A percentile compares a stretch with the other conserved stretches of the same genome.
These are phyloP conservation scores for Scolopax rusticola DNA, from an alignment of 2,797 vertebrate species.

Conservation along the genomic window DNA sequence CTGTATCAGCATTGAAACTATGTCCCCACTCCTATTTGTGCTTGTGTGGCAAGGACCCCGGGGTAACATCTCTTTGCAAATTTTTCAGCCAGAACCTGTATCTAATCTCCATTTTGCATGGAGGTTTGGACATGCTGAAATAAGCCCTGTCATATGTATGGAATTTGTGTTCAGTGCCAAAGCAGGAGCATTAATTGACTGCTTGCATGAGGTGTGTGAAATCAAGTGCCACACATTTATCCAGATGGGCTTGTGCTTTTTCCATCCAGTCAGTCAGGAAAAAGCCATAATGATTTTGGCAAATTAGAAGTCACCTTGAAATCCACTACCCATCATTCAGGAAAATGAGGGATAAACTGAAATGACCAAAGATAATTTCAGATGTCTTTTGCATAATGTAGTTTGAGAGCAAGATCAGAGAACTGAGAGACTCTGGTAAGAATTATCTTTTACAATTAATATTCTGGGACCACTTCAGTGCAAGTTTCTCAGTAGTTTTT, in stretches of 20 bases:
- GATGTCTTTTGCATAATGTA: conserved; percentile 34
- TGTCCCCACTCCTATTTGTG: not conserved
- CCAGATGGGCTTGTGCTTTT: not conserved
- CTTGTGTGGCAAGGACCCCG: not conserved
- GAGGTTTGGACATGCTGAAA: not conserved
- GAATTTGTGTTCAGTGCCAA: not conserved
- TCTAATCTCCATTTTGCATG: conserved; percentile 20
- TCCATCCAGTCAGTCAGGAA: not conserved
- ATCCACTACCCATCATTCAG: not conserved
- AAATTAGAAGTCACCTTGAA: conserved; percentile 64
- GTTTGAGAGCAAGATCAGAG: not conserved
- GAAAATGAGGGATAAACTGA: conserved; percentile 12
- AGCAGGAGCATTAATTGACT: conserved; percentile 46
- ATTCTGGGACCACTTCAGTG: not conserved
- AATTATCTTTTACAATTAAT: not conserved
- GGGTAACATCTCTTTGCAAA: not conserved
- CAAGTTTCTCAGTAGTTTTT: not conserved
- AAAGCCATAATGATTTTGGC: not conserved
- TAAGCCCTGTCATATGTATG: not conserved
- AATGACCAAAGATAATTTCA: conserved; percentile 49
- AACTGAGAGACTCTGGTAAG: not conserved
- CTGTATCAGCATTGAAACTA: not conserved
- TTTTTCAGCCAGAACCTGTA: conserved; percentile 3
- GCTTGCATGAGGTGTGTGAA: conserved; percentile 38
- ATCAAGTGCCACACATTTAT: conserved; percentile 22